phyloP scores from a whole-genome alignment of 2,797 vertebrate species.

The Argentina silus region DNA sequence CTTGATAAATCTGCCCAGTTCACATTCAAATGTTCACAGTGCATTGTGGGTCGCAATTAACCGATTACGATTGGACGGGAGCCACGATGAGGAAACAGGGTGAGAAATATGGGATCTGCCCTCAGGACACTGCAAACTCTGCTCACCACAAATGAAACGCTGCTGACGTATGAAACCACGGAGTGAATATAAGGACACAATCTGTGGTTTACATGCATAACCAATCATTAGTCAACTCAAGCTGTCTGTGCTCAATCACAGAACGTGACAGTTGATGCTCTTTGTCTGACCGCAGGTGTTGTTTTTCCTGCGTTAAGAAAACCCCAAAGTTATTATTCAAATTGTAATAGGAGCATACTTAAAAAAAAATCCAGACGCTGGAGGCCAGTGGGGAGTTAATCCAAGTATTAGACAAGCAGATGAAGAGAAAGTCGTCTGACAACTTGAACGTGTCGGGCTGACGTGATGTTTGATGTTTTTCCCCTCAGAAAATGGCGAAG shows the following conservation, averaged over 20 bases:
- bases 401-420: not conserved
- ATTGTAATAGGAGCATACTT: no score
- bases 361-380: not conserved
- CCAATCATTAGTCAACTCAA: not conserved
- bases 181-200: not conserved
- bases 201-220: not conserved
- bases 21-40: not conserved
- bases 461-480: not conserved
- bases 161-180: no score
- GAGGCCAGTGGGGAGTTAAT: slow-evolving; percentile 27
- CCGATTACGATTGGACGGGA: not conserved
- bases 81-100: not conserved
- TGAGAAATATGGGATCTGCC: not conserved
- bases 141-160: no score
- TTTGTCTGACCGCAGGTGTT: not conserved
- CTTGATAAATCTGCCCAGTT: not conserved
- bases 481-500: slow-evolving; percentile 86
- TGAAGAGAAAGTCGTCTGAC: not conserved
- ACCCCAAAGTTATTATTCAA: no score
- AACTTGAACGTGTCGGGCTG: not conserved
- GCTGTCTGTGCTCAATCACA: not conserved
- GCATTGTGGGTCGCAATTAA: not conserved
- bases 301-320: not conserved
- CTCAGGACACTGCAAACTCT: not conserved
- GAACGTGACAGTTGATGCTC: not conserved